These are phyloP conservation scores for Danio albolineatus DNA, from an alignment of 2,797 vertebrate species.

Conservation along the genomic window DNA sequence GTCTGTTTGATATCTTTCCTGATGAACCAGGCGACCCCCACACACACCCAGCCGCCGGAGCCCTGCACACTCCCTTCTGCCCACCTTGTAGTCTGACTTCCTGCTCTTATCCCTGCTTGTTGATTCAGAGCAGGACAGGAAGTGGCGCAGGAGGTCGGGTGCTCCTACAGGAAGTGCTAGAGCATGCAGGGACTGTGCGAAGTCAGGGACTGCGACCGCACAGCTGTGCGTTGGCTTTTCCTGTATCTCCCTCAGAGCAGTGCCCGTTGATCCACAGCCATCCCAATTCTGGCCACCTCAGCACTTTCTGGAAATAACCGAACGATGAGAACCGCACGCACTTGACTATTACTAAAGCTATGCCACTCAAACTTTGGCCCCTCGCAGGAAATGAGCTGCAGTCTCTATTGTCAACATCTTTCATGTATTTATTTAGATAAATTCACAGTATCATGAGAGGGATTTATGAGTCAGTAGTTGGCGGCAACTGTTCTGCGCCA, in stretches of 20 bases:
- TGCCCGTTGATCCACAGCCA: not conserved
- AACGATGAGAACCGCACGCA: constrained; percentile 39
- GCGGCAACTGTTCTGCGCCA: not conserved
- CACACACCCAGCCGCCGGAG: constrained; percentile 7
- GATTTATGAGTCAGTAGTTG: not conserved
- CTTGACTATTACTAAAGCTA: constrained; percentile 40
- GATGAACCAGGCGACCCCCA: constrained; percentile 28
- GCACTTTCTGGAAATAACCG: constrained; percentile 60
- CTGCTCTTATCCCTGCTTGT: constrained; percentile 58
- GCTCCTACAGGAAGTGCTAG: constrained; percentile 64
- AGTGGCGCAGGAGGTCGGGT: constrained; percentile 49
- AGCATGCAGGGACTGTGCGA: constrained; percentile 58
- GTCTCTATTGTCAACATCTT: constrained; percentile 50
- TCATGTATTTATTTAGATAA: constrained; percentile 48
- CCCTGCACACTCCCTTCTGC: constrained; percentile 23
- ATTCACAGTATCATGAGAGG: constrained; percentile 6
- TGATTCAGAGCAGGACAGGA: constrained; percentile 58
- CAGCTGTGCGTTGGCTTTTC: constrained; percentile 37
- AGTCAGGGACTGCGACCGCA: constrained; percentile 44
- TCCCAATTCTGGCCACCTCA: constrained; percentile 46
- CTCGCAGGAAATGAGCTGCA: constrained; percentile 47
- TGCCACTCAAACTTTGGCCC: constrained; percentile 29
- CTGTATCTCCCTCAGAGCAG: constrained; percentile 40
- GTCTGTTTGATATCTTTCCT: constrained; percentile 60
- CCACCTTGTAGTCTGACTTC: constrained; percentile 48